phyloP scores from a whole-genome alignment of 2,113 vertebrate genomes.

The Podocnemis expansa region DNA sequence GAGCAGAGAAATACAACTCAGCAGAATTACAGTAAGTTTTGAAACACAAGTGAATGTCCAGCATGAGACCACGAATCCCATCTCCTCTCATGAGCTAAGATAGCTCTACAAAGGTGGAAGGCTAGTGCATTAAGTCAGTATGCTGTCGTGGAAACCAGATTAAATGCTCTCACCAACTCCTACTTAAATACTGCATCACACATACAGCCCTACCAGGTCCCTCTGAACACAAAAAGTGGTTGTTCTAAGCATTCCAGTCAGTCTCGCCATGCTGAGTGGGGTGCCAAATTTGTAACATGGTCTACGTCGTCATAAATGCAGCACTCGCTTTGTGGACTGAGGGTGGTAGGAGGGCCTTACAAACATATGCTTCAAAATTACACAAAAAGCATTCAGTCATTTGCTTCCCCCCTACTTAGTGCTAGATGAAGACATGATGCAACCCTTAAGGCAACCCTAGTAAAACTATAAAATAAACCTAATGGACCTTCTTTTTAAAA shows the following conservation, averaged over 20 bases:
- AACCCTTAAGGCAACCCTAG: background rate
- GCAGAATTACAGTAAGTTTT: background rate
- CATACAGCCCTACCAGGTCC: background rate
- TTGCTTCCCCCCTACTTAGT: background rate
- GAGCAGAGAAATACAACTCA: background rate
- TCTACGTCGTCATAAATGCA: background rate
- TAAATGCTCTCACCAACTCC: background rate
- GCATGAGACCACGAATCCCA: background rate
- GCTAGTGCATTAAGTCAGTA: background rate
- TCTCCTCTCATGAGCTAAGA: background rate
- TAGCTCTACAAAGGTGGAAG: background rate
- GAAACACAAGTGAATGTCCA: background rate
- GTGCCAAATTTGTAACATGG: background rate
- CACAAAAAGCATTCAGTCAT: background rate
- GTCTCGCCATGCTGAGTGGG: background rate
- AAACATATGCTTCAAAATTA: background rate
- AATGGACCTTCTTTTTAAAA: background rate
- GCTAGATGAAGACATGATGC: background rate
- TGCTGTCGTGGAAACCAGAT: background rate
- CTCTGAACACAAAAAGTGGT: background rate
- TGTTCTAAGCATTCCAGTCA: background rate
- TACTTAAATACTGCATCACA: background rate
- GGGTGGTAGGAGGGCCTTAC: background rate
- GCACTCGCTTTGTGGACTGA: background rate
- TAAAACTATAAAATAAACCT: background rate